A percentile compares a stretch with the other conserved stretches of the same genome.
Evolutionary conservation across 1,140 invertebrate species (phyloP).

Genomic region (Ptiloglossa arizonensis): DNA sequence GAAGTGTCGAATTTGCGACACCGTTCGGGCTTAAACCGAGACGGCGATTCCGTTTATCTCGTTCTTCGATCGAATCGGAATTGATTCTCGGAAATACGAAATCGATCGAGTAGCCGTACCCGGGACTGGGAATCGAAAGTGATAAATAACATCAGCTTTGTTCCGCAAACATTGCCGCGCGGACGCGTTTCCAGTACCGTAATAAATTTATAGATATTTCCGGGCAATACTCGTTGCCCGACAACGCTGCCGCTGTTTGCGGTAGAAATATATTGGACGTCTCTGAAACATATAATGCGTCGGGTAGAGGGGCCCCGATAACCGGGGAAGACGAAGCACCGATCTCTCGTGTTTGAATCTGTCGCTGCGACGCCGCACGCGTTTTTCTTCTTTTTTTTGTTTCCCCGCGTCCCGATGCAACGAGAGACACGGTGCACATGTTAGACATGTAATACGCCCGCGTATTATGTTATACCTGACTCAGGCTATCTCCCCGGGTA

Average conservation of each 20-base stretch:
- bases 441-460: slow-evolving; percentile 15
- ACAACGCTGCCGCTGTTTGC: slow-evolving; percentile 12
- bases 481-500: neutral
- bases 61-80: neutral
- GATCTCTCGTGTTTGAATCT: neutral
- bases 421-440: slow-evolving; percentile 10
- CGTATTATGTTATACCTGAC: slow-evolving; percentile 24
- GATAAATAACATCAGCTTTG: slow-evolving; percentile 24
- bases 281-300: neutral
- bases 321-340: slow-evolving; percentile 22
- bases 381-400: neutral
- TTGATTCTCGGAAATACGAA: neutral
- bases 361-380: neutral
- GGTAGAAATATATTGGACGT: neutral
- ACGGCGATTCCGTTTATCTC: neutral
- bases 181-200: slow-evolving; percentile 13
- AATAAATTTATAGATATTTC: slow-evolving; percentile 41
- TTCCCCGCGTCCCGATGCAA: slow-evolving; percentile 1
- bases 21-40: too few relatives aligned
- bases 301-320: neutral
- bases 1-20: too few relatives aligned
- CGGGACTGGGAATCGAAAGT: neutral
- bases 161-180: neutral
- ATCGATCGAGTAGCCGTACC: neutral
- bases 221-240: slow-evolving; percentile 12